Evolutionary conservation across 2,888 invertebrate genomes (phyloP), one percentile per base, ranked within the genome.

Genomic region (Agrochola macilenta): DNA sequence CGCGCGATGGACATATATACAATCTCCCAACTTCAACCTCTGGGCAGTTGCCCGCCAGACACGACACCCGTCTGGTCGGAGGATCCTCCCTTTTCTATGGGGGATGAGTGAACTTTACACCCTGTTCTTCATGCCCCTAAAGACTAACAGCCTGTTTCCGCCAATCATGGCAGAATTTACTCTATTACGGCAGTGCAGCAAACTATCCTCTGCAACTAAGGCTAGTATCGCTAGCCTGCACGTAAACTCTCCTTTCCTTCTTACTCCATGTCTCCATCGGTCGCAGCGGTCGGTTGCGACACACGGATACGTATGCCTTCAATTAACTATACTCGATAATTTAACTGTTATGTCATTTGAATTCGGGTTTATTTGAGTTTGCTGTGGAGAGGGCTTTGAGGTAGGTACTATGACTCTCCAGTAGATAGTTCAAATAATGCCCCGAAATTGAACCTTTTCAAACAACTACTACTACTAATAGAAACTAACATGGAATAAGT

Each of bases 251-350:
- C 81, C 85, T 84, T 75, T 43, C 12, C 1, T 64, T 14, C 58
- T 8, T 64, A 17, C 64, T 81, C 81, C 61, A 9, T 23, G 74
- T 23, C 11, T 5, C 12, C 46, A 9, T 39, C 57, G 69, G 61
- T 61, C 66, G 66, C 69, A 78, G 78, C 86, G 69, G 39, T 63
- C 23, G 66, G 74, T 89, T 87, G 86, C 87, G 79, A 82, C 87
- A 89, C 76, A 76, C 80, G 69, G 69, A 14, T 14, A 61, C 72
- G 75, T 80, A 76, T 78, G 74, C 78, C 76, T 87, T 82, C 88
- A 89, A 89, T 90, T 90, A 90, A 89, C 84, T 81, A 83, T 82
- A 87, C 79, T 88, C 87, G 80, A 89, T 90, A 90, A 88, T 86
- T 89, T 87, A 90, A 85, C 79, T 74, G 76, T 82, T 81, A 82